phyloP scores from a whole-genome alignment of 2,888 invertebrate genomes.

The Aleiodes testaceus region DNA sequence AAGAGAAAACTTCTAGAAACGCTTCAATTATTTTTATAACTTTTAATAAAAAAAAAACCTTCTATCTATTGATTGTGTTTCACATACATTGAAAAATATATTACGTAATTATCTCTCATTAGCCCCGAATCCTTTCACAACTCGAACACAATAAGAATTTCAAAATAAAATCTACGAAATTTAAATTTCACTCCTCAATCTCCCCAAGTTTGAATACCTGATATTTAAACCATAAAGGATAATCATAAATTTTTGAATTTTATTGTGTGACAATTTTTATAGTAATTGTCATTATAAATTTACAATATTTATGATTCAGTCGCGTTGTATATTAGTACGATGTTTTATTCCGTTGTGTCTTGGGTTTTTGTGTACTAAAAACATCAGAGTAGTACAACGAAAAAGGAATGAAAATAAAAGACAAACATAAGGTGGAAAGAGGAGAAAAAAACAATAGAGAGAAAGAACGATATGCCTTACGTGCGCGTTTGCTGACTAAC shows the following conservation, averaged over 20 bases:
- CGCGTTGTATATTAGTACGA: constrained; percentile 15
- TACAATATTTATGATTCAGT: constrained; percentile 65
- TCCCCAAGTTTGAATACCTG: background rate
- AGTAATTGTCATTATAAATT: constrained; percentile 73
- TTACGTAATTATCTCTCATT: too few relatives aligned
- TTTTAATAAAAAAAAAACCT: too few relatives aligned
- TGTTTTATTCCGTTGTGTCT: constrained; percentile 43
- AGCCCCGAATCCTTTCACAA: background rate
- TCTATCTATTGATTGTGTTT: too few relatives aligned
- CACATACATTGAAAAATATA: too few relatives aligned
- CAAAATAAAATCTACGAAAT: too few relatives aligned
- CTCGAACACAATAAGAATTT: too few relatives aligned
- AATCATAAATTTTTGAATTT: constrained; percentile 69
- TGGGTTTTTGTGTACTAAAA: constrained; percentile 42
- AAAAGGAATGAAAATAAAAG: constrained; percentile 49
- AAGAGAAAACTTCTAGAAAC: too few relatives aligned
- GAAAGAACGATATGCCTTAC: constrained; percentile 21
- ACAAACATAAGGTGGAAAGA: constrained; percentile 32
- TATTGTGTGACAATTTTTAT: constrained; percentile 73
- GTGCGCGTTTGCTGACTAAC: constrained; percentile 57
- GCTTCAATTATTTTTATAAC: background rate
- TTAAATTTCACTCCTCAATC: too few relatives aligned
- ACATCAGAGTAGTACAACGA: constrained; percentile 36
- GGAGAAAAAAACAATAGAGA: constrained; percentile 14
- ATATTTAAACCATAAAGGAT: background rate